These are phyloP conservation scores for Drosophila algonquin DNA, from an alignment of 2,888 invertebrate species.

Conservation along the genomic window DNA sequence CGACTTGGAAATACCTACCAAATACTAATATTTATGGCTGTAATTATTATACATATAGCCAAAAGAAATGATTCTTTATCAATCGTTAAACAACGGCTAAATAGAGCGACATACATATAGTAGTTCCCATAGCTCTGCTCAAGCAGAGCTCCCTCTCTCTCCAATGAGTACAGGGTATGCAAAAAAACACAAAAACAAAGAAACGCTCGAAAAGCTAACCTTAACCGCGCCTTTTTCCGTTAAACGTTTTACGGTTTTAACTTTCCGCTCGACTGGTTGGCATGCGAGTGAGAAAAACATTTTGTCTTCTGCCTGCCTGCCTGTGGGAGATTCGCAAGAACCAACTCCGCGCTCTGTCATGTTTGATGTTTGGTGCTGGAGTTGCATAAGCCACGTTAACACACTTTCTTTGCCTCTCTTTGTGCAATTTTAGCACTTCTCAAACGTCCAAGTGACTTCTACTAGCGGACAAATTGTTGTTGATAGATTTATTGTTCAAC, in stretches of 20 bases:
- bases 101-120: too few relatives aligned
- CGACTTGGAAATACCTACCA: background rate
- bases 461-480: constrained; percentile 69
- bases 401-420: constrained; percentile 4
- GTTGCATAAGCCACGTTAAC: constrained; percentile 33
- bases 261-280: constrained; percentile 47
- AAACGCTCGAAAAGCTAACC: constrained; percentile 49
- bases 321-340: background rate
- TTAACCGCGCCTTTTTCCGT: constrained; percentile 71
- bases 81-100: too few relatives aligned
- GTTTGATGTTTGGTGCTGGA: constrained; percentile 11
- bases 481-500: constrained; percentile 61
- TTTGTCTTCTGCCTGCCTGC: background rate
- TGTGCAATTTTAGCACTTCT: constrained; percentile 17
- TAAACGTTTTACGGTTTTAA: constrained; percentile 66
- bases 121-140: too few relatives aligned
- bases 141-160: too few relatives aligned
- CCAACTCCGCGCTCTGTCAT: background rate
- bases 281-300: constrained; percentile 1
- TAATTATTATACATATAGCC: too few relatives aligned
- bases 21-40: too few relatives aligned
- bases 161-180: background rate
- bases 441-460: constrained; percentile 51
- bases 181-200: background rate
- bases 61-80: too few relatives aligned